Conservation (phyloP, 1,140 invertebrate species). For the Dreissena polymorpha region DNA sequence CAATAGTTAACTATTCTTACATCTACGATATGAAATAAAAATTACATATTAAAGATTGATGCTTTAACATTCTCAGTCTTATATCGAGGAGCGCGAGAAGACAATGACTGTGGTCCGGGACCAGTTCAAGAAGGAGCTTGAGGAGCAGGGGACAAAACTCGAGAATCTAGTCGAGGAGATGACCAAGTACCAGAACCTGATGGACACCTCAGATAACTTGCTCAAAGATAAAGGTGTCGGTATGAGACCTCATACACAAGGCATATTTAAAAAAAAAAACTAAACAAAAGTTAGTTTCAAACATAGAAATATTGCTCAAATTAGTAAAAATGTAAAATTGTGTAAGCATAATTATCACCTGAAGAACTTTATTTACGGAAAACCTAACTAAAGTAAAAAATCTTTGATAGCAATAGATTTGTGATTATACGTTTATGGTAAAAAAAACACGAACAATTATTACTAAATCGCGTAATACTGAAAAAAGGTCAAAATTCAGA, state of each 20-base stretch:
- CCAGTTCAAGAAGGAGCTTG: slow-evolving; percentile 46
- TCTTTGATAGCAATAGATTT: too few species aligned
- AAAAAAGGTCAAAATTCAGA: too few species aligned
- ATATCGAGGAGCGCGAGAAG: slow-evolving; percentile 53
- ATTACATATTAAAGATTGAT: too few species aligned
- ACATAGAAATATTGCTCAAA: not conserved
- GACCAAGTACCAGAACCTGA: slow-evolving; percentile 27
- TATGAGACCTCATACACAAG: not conserved
- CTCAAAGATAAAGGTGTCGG: slow-evolving; percentile 28
- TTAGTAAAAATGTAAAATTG: not conserved
- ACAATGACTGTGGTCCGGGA: slow-evolving; percentile 42
- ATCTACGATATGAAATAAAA: too few species aligned
- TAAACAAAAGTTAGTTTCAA: too few species aligned
- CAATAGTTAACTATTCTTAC: too few species aligned
- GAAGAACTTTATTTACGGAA: not conserved
- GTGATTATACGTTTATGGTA: too few species aligned
- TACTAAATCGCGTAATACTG: too few species aligned
- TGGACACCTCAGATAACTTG: slow-evolving; percentile 31
- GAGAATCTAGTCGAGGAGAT: slow-evolving; percentile 47
- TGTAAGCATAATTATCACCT: not conserved
- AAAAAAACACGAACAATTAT: too few species aligned
- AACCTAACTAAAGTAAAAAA: not conserved
- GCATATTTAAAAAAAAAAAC: not conserved
- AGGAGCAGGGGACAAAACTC: slow-evolving; percentile 37
- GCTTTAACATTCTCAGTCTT: not conserved